Base-by-base conservation (phyloP, 2,888 invertebrate species). In the Brachylomia viminalis region DNA sequence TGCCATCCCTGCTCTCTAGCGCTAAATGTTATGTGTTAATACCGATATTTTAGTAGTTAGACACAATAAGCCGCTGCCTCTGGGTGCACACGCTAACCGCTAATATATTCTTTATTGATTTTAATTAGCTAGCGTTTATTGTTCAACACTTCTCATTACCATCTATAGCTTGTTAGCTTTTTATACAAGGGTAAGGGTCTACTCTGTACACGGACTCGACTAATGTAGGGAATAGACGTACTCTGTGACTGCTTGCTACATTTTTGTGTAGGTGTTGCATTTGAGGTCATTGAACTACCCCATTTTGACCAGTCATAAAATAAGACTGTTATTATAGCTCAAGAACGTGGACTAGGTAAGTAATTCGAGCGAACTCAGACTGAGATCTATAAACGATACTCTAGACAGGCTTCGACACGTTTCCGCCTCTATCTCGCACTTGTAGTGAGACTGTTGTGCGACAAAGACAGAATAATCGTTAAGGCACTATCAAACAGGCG, bases 11-110 rank as follows among this genome's bases (percentile, higher is more conserved):
- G 42, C 17, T 27, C 1, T 73, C 62, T 69, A 70, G 30, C 17
- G 42, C 47, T 75, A 75, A 86, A 77, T 86, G 86, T 86, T 82
- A 86, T 86, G 86, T 87, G 86, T 89, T 87, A 88, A 80, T 86
- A 83, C 73, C 80, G 84, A 82, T 89, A 89, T 88, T 85, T 86
- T 85, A 87, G 89, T 86, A 78, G 75, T 88, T 87, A 90, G 87
- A 86, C 89, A 86, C 83, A 89, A 90, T 89, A 89, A 59, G 64
- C 76, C 71, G 70, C 33, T 20, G 56, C 67, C 13, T 58, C 74
- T 73, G 70, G 75, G 58, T 80, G 66, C 78, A 72, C 69, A 77
- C 65, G 65, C 65, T 52, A 54, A 71, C 66, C 52, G 65, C 69
- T 75, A 68, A 77, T 52, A 83, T 78, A 79, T 78, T 89, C 81